A percentile compares a stretch with the other conserved stretches of the same genome.
These are phyloP conservation scores for Tethya wilhelma DNA, from an alignment of 37 sponge, comb jelly and placozoan species.

Conservation along the genomic window DNA sequence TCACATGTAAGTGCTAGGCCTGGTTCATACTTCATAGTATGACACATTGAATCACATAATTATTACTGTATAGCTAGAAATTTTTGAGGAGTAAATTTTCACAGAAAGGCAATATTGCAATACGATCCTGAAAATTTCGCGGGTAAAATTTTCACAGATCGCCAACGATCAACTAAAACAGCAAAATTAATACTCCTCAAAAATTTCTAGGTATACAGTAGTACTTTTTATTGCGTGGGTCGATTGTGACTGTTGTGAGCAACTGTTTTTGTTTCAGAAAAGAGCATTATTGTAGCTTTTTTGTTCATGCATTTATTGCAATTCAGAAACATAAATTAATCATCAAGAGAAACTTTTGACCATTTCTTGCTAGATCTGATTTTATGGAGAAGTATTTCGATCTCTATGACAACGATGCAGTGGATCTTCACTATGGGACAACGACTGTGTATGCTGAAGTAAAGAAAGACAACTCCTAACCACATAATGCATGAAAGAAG, in stretches of 20 bases:
- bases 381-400: constrained; percentile 66
- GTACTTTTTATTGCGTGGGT: too few relatives aligned
- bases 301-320: neutral
- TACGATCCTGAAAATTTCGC: too few relatives aligned
- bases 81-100: too few relatives aligned
- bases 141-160: too few relatives aligned
- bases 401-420: constrained; percentile 20
- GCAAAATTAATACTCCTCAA: neutral
- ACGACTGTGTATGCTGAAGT: constrained; percentile 47
- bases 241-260: neutral
- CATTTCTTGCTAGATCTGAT: constrained; percentile 36
- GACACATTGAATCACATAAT: neutral
- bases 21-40: neutral
- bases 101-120: neutral
- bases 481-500: too few relatives aligned
- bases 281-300: neutral
- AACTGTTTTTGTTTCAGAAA: neutral
- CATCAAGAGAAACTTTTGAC: neutral
- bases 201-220: neutral
- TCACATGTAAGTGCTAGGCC: constrained; percentile 51
- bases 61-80: too few relatives aligned
- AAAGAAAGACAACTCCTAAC: constrained; percentile 39
- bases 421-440: constrained; percentile 49
- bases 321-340: neutral
- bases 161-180: too few relatives aligned